Percentiles rank a stretch among this genome's conserved stretches.
Conservation (phyloP, 30 jellyfish, hydroid and myxozoan genomes). For the Hydractinia echinata region DNA sequence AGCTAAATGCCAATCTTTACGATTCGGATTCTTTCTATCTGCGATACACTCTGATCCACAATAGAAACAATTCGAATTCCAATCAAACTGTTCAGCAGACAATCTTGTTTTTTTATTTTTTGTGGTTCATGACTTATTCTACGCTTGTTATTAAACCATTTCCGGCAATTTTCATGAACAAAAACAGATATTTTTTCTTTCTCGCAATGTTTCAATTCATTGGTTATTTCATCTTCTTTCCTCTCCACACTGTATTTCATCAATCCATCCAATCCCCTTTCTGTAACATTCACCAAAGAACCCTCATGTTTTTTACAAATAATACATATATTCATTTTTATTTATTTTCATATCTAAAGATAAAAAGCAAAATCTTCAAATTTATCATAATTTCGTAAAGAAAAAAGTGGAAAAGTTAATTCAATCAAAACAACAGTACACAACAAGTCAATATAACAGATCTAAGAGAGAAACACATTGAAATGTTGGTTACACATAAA, state of each 20-base stretch:
- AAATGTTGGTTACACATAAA: too few species aligned
- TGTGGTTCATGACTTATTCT: neutral
- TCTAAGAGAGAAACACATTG: too few species aligned
- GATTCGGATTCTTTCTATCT: constrained; percentile 19
- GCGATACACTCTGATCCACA: constrained; percentile 18
- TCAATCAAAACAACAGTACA: too few species aligned
- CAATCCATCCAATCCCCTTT: constrained; percentile 21
- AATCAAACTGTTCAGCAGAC: constrained; percentile 10
- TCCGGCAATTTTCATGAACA: constrained; percentile 10
- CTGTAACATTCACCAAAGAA: constrained; percentile 26
- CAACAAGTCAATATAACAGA: too few species aligned
- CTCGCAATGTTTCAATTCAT: constrained; percentile 18
- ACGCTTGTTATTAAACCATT: constrained; percentile 15
- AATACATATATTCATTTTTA: neutral
- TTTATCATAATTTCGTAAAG: too few species aligned
- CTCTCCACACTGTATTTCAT: constrained; percentile 21
- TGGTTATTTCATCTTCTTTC: constrained; percentile 17
- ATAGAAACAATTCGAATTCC: constrained; percentile 7
- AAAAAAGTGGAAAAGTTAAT: too few species aligned
- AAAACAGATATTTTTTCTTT: constrained; percentile 7
- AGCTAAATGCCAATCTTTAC: constrained; percentile 26
- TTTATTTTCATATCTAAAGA: too few species aligned
- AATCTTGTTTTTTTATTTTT: neutral
- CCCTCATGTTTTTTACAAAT: constrained; percentile 18
- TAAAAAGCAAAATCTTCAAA: too few species aligned